A percentile compares a stretch with the other conserved stretches of the same genome.
phyloP scores from a whole-genome alignment of 2,888 invertebrate genomes.

The Acronicta leporina region DNA sequence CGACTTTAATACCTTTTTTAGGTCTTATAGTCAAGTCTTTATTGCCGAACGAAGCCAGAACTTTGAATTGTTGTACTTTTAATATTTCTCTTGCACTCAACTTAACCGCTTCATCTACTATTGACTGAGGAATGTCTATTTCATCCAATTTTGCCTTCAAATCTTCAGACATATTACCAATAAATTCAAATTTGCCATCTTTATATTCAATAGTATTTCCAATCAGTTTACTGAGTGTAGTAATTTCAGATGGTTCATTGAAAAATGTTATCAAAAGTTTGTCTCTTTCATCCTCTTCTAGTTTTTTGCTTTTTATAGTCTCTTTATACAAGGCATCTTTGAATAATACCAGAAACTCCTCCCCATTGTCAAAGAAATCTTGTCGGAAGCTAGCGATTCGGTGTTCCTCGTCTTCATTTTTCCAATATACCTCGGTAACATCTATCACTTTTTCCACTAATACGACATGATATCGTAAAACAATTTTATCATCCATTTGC shows the following conservation, averaged over 20 bases:
- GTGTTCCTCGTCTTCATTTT: conserved; percentile 18
- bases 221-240: conserved; percentile 17
- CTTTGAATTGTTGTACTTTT: conserved; percentile 26
- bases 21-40: conserved; percentile 30
- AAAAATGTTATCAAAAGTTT: conserved; percentile 1
- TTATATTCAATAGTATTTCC: conserved; percentile 11
- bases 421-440: conserved; percentile 19
- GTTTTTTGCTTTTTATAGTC: conserved; percentile 10
- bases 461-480: conserved; percentile 40
- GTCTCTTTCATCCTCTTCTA: conserved; percentile 2
- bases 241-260: conserved; percentile 1
- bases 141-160: conserved; percentile 4
- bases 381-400: conserved; percentile 27
- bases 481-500: conserved; percentile 14
- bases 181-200: conserved; percentile 17
- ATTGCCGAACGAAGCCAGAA: conserved; percentile 43
- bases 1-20: conserved; percentile 14
- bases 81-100: conserved; percentile 18
- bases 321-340: conserved; percentile 14
- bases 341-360: conserved; percentile 19
- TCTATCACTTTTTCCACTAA: conserved; percentile 24
- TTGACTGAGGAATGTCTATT: conserved; percentile 8
- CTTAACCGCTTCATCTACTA: conserved; percentile 20
- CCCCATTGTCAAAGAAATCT: conserved; percentile 25
- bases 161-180: conserved; percentile 8